Evolutionary conservation across 2,113 vertebrate genomes (phyloP).

Genomic region (Vidua chalybeata): DNA sequence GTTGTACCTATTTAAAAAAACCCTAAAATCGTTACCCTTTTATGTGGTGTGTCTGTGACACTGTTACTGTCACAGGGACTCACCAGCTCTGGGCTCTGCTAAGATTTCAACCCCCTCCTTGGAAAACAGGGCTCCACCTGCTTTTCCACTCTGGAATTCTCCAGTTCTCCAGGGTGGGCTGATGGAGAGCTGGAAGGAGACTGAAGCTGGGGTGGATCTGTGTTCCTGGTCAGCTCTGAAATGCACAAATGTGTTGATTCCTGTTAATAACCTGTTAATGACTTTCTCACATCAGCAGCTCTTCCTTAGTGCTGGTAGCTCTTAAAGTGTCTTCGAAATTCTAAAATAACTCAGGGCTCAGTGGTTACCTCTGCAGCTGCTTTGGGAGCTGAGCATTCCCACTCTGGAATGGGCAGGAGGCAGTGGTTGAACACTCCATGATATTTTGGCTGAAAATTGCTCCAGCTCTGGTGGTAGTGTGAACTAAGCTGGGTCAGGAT

Average conservation of each 20-base stretch:
- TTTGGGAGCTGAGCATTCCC: neutral
- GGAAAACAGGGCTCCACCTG: neutral
- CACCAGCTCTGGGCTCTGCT: neutral
- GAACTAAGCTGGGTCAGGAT: neutral
- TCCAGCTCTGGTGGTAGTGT: neutral
- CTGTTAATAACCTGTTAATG: neutral
- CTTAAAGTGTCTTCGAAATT: neutral
- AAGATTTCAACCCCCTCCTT: neutral
- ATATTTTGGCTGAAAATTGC: neutral
- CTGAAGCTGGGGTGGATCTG: neutral
- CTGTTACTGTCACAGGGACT: neutral
- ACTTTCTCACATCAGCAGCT: neutral
- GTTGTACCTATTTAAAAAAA: neutral
- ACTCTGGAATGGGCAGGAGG: neutral
- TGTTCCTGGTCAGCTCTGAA: neutral
- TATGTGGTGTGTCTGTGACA: neutral
- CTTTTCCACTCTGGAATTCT: neutral
- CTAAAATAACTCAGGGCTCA: neutral
- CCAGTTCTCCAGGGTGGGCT: neutral
- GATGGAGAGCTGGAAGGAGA: neutral
- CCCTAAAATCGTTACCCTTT: neutral
- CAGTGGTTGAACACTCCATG: neutral
- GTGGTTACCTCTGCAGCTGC: neutral
- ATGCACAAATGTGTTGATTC: neutral
- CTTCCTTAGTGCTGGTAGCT: neutral